phyloP scores from a whole-genome alignment of 2,113 vertebrate genomes.

The Pteronura brasiliensis region DNA sequence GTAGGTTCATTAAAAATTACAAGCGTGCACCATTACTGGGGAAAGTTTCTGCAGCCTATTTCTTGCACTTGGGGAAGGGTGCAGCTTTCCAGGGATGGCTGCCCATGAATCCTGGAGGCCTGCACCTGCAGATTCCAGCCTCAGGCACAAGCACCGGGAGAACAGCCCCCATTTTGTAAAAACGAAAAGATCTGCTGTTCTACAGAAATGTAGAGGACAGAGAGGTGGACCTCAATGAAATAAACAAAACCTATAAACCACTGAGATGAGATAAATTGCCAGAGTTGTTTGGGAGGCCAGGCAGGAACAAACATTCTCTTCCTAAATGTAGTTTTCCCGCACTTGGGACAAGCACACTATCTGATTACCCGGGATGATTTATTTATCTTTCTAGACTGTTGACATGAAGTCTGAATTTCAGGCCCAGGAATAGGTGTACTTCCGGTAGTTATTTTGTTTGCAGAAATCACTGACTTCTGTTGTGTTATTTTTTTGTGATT shows the following conservation, averaged over 20 bases:
- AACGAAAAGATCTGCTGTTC: constrained; percentile 10
- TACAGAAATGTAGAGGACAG: constrained; percentile 12
- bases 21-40: neutral
- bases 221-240: neutral
- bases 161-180: neutral
- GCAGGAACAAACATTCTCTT: constrained; percentile 62
- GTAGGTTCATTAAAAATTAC: constrained; percentile 68
- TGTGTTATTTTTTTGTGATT: constrained; percentile 23
- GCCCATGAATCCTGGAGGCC: neutral
- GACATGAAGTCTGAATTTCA: constrained; percentile 62
- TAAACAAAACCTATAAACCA: constrained; percentile 60
- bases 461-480: constrained; percentile 43
- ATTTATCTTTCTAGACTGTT: constrained; percentile 68
- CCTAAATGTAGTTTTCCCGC: constrained; percentile 59
- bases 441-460: constrained; percentile 48
- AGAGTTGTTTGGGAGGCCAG: constrained; percentile 35
- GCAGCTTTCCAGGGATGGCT: neutral
- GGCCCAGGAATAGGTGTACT: constrained; percentile 55
- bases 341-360: constrained; percentile 50
- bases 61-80: neutral
- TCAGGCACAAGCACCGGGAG: neutral
- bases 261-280: constrained; percentile 53
- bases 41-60: constrained; percentile 9
- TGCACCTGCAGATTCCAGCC: constrained; percentile 48
- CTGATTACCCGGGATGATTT: constrained; percentile 61